Evolutionary conservation across 1,140 invertebrate genomes (phyloP).

Genomic region (Mactra quadrangularis): DNA sequence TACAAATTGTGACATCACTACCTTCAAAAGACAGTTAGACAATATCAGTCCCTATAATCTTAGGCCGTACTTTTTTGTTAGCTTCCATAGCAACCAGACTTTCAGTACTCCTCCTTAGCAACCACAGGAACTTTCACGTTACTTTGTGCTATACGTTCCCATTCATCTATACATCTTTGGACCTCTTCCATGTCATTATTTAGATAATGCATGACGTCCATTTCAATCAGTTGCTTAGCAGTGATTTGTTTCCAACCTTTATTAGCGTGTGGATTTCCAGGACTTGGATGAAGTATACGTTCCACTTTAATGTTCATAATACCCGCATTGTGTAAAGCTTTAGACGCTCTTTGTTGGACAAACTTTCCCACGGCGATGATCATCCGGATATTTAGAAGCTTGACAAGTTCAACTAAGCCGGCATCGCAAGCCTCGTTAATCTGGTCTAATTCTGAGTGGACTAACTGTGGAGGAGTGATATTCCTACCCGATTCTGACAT

Average conservation of each 20-base stretch:
- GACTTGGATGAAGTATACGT: slow-evolving; percentile 93
- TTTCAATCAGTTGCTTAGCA: slow-evolving; percentile 86
- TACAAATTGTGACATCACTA: too few species aligned
- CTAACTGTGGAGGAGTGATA: slow-evolving; percentile 92
- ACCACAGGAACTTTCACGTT: slow-evolving; percentile 43
- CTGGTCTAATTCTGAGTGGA: slow-evolving; percentile 83
- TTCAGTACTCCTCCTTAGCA: slow-evolving; percentile 26
- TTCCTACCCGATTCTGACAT: slow-evolving; percentile 91
- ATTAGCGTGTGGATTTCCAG: slow-evolving; percentile 89
- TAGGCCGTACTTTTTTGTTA: too few species aligned
- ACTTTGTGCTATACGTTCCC: slow-evolving; percentile 56
- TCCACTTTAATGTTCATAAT: slow-evolving; percentile 85
- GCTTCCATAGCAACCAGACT: too few species aligned
- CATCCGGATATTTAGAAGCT: slow-evolving; percentile 88
- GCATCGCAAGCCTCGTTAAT: slow-evolving; percentile 86
- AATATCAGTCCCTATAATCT: too few species aligned
- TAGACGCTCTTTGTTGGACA: slow-evolving; percentile 88
- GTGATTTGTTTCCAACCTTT: slow-evolving; percentile 92
- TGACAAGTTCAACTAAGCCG: slow-evolving; percentile 88
- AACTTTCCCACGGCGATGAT: slow-evolving; percentile 93
- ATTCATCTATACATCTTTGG: slow-evolving; percentile 54
- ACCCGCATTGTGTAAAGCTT: slow-evolving; percentile 86
- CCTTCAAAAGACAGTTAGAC: too few species aligned
- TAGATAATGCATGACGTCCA: slow-evolving; percentile 88
- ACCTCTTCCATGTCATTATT: slow-evolving; percentile 58